Evolutionary conservation across 2,888 invertebrate species (phyloP).

Genomic region (Drosophila peninsularis): DNA sequence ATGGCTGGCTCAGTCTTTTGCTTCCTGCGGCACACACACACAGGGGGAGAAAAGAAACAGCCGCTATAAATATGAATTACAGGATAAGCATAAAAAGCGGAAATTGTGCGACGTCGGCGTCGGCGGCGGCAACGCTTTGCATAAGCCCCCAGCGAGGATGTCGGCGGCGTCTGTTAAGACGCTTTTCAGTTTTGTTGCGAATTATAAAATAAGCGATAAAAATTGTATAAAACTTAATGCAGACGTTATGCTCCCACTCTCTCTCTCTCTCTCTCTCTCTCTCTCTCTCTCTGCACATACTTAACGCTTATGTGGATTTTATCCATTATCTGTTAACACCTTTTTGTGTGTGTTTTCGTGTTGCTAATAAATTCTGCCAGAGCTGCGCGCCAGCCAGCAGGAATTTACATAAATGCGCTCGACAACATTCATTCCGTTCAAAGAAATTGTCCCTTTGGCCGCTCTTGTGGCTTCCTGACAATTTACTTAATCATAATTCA

Average conservation of each 20-base stretch:
- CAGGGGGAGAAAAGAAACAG: constrained; percentile 52
- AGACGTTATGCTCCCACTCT: constrained; percentile 36
- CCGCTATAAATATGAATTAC: constrained; percentile 83
- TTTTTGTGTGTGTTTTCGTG: constrained; percentile 51
- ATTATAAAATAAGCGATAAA: constrained; percentile 81
- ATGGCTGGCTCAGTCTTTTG: constrained; percentile 58
- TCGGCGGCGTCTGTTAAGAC: constrained; percentile 53
- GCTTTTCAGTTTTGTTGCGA: constrained; percentile 75
- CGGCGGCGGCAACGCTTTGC: constrained; percentile 58
- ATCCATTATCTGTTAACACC: constrained; percentile 78
- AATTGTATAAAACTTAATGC: constrained; percentile 78
- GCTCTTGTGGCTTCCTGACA: constrained; percentile 27
- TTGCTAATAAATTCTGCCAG: constrained; percentile 65
- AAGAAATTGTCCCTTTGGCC: constrained; percentile 46
- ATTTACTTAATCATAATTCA: constrained; percentile 49
- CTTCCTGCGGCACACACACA: constrained; percentile 50
- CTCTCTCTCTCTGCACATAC: constrained; percentile 22
- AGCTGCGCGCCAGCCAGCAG: neutral
- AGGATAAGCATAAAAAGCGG: constrained; percentile 84
- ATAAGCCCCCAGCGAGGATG: constrained; percentile 59
- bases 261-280: too few relatives aligned
- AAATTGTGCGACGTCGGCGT: constrained; percentile 80
- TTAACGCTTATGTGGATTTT: constrained; percentile 63
- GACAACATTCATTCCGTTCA: constrained; percentile 31
- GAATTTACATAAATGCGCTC: constrained; percentile 68